Evolutionary conservation across 2,888 invertebrate species (phyloP), one percentile per base, ranked within the genome.

Genomic region (Opisthograptis luteolata): DNA sequence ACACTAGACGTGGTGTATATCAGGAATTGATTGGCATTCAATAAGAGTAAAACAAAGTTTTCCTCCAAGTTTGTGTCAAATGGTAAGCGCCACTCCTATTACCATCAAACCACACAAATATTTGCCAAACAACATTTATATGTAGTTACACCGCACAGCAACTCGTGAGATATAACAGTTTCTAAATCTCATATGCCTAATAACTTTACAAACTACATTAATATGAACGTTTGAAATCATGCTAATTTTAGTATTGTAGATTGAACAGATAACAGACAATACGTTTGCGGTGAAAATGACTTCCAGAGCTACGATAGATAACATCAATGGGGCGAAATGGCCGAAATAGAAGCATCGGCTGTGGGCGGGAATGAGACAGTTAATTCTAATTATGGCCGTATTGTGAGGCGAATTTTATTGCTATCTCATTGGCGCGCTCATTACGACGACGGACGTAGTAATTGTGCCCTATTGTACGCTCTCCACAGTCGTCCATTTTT

Each of bases 311-410:
- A 60, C 55, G 70, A 70, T 81, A 76, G 73, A 61, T 62, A 81
- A 61, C 67, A 61, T 84, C 81, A 78, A 80, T 79, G 51, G 64
- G 58, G 58, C 53, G 66, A 60, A 62, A 63, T 54, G 66, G 67
- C 63, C 68, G 71, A 76, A 81, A 81, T 78, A 73, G 70, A 74
- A 73, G 75, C 71, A 76, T 82, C 77, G 79, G 81, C 81, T 84
- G 88, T 88, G 83, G 87, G 87, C 67, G 84, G 78, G 79, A 79
- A 81, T 73, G 86, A 86, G 82, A 88, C 84, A 85, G 88, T 89
- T 89, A 87, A 89, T 90, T 87, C 84, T 88, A 90, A 90, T 89
- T 87, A 88, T 78, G 76, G 70, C 70, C 68, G 81, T 82, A 88
- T 89, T 90, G 89, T 89, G 77, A 70, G 78, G 73, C 81, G 74